Percentiles rank a stretch among this genome's conserved stretches.
These are phyloP conservation scores for Burhinus oedicnemus DNA, from an alignment of 2,113 vertebrate genomes.

Conservation along the genomic window DNA sequence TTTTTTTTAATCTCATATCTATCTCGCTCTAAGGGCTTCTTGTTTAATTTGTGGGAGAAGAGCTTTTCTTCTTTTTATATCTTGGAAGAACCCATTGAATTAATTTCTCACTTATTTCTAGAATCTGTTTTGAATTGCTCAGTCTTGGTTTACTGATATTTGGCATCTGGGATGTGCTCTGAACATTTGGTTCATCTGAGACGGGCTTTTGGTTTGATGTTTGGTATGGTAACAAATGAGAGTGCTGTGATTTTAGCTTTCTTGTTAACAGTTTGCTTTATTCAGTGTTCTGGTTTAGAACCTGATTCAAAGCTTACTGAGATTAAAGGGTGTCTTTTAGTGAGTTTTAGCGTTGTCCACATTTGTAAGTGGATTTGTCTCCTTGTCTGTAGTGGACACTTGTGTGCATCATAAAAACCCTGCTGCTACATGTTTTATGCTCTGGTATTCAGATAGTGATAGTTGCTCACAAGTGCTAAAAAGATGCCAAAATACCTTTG, in stretches of 20 bases:
- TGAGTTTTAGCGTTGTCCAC: background rate
- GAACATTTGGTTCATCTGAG: background rate
- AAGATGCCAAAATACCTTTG: background rate
- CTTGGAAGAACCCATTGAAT: background rate
- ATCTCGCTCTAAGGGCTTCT: background rate
- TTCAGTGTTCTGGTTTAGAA: background rate
- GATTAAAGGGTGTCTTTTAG: background rate
- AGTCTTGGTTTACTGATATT: background rate
- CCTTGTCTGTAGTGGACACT: background rate
- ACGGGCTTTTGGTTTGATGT: background rate
- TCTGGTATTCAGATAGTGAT: background rate
- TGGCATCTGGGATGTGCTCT: background rate
- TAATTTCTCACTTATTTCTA: background rate
- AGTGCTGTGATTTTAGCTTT: background rate
- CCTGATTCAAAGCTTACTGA: background rate
- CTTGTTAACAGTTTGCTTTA: background rate
- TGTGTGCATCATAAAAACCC: background rate
- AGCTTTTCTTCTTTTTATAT: background rate
- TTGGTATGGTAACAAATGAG: background rate
- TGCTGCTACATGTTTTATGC: background rate
- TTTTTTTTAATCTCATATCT: background rate
- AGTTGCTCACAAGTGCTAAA: background rate
- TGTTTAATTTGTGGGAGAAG: background rate
- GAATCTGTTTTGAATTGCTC: background rate
- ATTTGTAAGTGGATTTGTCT: background rate